phyloP scores from a whole-genome alignment of 2,888 invertebrate genomes.

The Ophraella communa region DNA sequence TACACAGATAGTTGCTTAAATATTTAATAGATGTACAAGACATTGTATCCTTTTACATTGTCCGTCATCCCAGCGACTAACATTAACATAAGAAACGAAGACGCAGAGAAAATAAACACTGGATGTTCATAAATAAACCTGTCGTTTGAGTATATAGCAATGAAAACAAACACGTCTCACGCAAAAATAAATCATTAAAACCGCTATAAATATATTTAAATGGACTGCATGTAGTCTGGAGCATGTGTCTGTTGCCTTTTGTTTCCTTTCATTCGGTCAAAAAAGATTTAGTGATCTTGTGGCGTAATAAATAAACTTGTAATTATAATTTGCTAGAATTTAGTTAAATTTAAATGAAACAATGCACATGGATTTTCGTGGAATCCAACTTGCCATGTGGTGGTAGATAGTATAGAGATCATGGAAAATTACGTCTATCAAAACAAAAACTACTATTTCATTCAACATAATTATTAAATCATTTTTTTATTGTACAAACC shows the following conservation, averaged over 20 bases:
- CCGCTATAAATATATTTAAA: conserved; percentile 39
- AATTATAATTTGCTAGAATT: background rate
- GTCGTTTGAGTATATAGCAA: conserved; percentile 34
- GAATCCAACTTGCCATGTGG: no score
- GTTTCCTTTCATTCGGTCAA: conserved; percentile 22
- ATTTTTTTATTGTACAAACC: no score
- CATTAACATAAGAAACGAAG: conserved; percentile 33
- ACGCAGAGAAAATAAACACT: conserved; percentile 34
- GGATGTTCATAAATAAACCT: conserved; percentile 38
- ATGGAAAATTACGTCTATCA: no score
- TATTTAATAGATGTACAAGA: conserved; percentile 6
- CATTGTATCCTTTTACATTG: conserved; percentile 21
- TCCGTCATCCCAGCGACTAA: conserved; percentile 21
- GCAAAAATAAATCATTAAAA: conserved; percentile 53
- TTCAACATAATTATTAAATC: no score
- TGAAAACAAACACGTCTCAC: conserved; percentile 49
- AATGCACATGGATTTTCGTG: no score
- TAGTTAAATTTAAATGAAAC: background rate
- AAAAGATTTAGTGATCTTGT: conserved; percentile 18
- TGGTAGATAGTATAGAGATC: no score
- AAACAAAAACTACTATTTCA: no score
- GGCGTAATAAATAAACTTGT: conserved; percentile 6
- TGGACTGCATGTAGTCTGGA: conserved; percentile 28
- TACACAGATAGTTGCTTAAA: background rate
- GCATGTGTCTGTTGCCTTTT: conserved; percentile 17